Conservation (phyloP, 2,888 invertebrate genomes). For the Branchellion lobata region DNA sequence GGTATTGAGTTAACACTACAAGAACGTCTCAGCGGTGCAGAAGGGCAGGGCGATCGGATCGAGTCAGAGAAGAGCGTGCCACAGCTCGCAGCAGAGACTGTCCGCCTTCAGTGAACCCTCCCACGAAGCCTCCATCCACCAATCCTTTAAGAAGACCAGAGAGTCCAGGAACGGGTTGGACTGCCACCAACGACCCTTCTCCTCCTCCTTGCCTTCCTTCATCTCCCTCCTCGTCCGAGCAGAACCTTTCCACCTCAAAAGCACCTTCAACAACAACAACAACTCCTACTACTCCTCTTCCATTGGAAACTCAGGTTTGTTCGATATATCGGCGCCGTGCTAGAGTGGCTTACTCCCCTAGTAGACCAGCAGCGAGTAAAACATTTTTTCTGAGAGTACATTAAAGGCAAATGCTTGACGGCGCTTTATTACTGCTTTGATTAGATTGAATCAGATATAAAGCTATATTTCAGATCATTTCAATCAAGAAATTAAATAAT, state of each 20-base stretch:
- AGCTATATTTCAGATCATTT: no score
- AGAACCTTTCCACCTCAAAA: constrained; percentile 40
- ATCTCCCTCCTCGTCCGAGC: constrained; percentile 43
- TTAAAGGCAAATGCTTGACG: background rate
- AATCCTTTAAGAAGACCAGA: background rate
- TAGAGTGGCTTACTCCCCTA: background rate
- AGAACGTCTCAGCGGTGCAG: background rate
- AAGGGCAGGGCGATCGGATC: background rate
- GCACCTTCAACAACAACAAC: background rate
- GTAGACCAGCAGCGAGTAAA: background rate
- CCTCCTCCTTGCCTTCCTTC: constrained; percentile 24
- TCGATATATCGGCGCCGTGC: no score
- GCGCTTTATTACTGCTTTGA: background rate
- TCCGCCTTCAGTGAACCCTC: constrained; percentile 32
- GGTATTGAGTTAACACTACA: background rate
- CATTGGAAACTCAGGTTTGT: background rate
- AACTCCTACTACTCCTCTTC: background rate
- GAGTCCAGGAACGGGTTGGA: background rate
- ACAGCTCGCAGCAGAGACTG: background rate
- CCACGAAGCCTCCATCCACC: background rate
- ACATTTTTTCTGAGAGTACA: background rate
- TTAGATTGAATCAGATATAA: no score
- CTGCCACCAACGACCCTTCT: background rate
- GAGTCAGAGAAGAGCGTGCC: background rate
- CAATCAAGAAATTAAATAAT: no score